Conservation (phyloP, 2,888 invertebrate species). For the Lithophane socia region DNA sequence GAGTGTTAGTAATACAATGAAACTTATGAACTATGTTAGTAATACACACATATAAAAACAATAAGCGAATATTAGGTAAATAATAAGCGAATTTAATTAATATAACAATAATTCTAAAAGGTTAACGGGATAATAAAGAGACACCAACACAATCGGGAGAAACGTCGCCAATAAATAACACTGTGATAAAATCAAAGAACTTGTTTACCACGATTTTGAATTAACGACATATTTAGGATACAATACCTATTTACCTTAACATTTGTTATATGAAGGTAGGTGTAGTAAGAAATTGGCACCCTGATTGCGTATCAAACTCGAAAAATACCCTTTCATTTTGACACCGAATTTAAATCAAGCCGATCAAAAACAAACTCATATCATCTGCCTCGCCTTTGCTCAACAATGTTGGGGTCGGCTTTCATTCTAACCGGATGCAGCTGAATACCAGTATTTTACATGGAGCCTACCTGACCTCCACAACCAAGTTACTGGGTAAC, state of each 20-base stretch:
- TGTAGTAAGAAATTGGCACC: background rate
- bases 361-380: background rate
- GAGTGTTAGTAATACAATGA: no score
- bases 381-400: no score
- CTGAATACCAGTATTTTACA: no score
- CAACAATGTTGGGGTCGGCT: no score
- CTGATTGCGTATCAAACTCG: no score
- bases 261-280: background rate
- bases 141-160: conserved; percentile 47
- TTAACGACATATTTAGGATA: conserved; percentile 30
- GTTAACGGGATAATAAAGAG: conserved; percentile 42
- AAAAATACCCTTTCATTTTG: background rate
- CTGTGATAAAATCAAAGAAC: conserved; percentile 73
- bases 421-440: no score
- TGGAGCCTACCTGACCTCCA: no score
- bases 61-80: no score
- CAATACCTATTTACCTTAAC: background rate
- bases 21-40: no score
- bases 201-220: conserved; percentile 59
- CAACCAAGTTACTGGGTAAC: no score
- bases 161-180: conserved; percentile 65
- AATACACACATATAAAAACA: no score
- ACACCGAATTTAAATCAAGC: background rate
- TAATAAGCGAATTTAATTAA: conserved; percentile 11
- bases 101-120: conserved; percentile 21